Conservation (phyloP, 2,888 invertebrate genomes). For the Peribatodes rhomboidaria region DNA sequence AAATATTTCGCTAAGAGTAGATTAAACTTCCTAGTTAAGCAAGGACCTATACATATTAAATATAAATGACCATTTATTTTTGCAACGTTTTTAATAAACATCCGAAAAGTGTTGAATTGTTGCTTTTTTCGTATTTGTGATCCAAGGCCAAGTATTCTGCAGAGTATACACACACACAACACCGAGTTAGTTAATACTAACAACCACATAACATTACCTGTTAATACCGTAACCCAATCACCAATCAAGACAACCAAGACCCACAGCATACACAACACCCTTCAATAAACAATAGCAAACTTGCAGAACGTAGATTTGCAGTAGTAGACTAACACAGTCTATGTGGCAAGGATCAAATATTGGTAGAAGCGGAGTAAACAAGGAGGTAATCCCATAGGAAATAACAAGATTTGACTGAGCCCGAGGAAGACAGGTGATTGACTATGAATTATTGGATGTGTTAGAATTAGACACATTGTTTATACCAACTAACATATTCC, state of each 20-base stretch:
- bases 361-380: slow-evolving; percentile 47
- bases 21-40: no score
- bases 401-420: slow-evolving; percentile 65
- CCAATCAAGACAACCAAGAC: slow-evolving; percentile 44
- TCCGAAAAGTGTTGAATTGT: no score
- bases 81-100: no score
- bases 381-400: slow-evolving; percentile 65
- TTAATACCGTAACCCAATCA: slow-evolving; percentile 43
- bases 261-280: slow-evolving; percentile 36
- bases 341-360: slow-evolving; percentile 49
- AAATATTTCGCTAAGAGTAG: no score
- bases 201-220: slow-evolving; percentile 12
- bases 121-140: no score
- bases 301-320: slow-evolving; percentile 17
- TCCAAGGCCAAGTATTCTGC: neutral
- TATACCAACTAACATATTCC: neutral
- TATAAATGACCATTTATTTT: no score
- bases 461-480: slow-evolving; percentile 11
- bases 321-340: slow-evolving; percentile 4
- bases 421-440: slow-evolving; percentile 58
- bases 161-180: neutral
- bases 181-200: neutral
- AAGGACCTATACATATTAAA: no score
- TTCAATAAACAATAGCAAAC: neutral
- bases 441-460: slow-evolving; percentile 52